Conservation (phyloP, 2,797 vertebrate species). For the Orestias chungarensis region DNA sequence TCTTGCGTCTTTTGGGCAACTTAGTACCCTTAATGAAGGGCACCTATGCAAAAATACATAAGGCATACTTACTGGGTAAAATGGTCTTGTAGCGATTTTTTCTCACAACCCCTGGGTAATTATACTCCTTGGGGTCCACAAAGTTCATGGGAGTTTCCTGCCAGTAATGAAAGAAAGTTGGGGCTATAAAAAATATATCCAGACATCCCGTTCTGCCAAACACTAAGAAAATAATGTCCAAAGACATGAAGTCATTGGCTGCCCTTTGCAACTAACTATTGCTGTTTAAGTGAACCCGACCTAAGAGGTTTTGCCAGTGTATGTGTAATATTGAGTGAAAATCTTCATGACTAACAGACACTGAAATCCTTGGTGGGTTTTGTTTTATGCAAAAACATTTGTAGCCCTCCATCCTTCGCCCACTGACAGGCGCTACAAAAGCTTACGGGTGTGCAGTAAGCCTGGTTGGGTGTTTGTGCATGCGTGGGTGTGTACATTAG, state of each 20-base stretch:
- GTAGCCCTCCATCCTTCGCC: slow-evolving; percentile 57
- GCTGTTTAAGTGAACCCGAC: slow-evolving; percentile 19
- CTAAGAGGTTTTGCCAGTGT: slow-evolving; percentile 13
- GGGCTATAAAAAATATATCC: slow-evolving; percentile 33
- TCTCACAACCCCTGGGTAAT: slow-evolving; percentile 95
- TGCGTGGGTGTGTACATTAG: slow-evolving; percentile 43
- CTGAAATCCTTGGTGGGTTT: slow-evolving; percentile 49
- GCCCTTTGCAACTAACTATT: slow-evolving; percentile 15
- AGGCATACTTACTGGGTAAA: slow-evolving; percentile 91
- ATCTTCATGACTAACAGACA: slow-evolving; percentile 58
- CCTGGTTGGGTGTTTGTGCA: slow-evolving; percentile 40
- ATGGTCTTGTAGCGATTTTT: slow-evolving; percentile 99
- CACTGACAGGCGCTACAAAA: slow-evolving; percentile 60
- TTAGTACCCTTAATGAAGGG: neutral
- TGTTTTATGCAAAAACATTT: slow-evolving; percentile 64
- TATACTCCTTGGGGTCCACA: slow-evolving; percentile 97
- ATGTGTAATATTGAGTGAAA: slow-evolving; percentile 25
- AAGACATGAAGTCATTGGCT: slow-evolving; percentile 16
- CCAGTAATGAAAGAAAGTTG: slow-evolving; percentile 56
- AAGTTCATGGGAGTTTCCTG: slow-evolving; percentile 99
- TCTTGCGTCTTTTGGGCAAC: too few relatives aligned
- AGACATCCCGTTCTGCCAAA: slow-evolving; percentile 1
- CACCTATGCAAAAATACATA: neutral
- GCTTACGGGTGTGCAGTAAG: slow-evolving; percentile 58
- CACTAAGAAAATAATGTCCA: slow-evolving; percentile 16